phyloP scores from a whole-genome alignment of 2,113 vertebrate genomes.

The Artemisiospiza belli region DNA sequence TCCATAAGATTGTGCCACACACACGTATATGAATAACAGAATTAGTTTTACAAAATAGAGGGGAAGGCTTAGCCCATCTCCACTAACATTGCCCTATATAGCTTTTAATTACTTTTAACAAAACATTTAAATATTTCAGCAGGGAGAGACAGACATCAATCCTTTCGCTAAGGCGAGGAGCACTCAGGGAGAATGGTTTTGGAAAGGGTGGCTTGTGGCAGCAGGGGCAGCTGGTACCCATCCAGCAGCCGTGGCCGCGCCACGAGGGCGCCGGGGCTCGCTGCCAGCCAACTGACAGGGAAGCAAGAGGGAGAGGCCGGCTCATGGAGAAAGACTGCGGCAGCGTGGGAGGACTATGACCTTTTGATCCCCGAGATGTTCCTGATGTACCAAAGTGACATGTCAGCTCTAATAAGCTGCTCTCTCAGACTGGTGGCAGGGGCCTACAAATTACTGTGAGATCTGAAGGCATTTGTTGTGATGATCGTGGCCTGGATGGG shows the following conservation, averaged over 20 bases:
- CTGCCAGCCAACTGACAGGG: background rate
- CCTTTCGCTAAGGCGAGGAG: background rate
- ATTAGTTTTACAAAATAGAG: background rate
- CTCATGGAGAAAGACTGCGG: background rate
- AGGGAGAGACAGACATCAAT: background rate
- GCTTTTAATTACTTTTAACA: background rate
- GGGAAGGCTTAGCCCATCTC: background rate
- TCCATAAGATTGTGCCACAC: background rate
- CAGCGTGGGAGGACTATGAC: conserved; percentile 65
- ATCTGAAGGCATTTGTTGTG: conserved; percentile 64
- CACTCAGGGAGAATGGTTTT: fast-evolving
- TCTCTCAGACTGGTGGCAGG: background rate
- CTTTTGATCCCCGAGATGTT: conserved; percentile 55
- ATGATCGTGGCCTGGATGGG: conserved; percentile 1
- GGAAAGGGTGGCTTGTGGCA: background rate
- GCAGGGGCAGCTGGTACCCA: background rate
- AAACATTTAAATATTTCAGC: background rate
- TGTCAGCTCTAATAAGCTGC: conserved; percentile 59
- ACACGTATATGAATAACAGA: background rate
- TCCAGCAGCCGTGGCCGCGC: background rate
- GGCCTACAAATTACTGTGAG: conserved; percentile 58
- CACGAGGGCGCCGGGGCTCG: background rate
- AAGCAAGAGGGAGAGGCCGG: background rate
- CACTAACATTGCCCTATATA: background rate
- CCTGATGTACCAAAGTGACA: conserved; percentile 52